Conservation (phyloP, 2,113 vertebrate genomes). For the Equus quagga region DNA sequence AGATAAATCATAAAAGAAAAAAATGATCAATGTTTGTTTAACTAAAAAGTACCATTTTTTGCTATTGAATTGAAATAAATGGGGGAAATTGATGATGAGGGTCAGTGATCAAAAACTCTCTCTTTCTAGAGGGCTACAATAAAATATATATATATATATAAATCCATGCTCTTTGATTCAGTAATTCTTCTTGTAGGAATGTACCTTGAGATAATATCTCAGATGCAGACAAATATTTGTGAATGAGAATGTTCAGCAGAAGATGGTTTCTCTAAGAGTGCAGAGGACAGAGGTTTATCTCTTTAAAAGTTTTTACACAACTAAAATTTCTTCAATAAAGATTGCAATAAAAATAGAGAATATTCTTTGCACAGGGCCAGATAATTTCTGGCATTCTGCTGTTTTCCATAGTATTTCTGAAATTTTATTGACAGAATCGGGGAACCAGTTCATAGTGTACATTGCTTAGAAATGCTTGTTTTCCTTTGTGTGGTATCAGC, state of each 20-base stretch:
- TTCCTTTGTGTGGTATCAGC: background rate
- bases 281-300: background rate
- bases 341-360: background rate
- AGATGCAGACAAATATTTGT: background rate
- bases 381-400: background rate
- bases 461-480: background rate
- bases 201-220: background rate
- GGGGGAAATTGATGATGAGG: background rate
- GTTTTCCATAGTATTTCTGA: background rate
- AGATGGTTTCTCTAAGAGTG: background rate
- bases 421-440: background rate
- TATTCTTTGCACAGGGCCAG: background rate
- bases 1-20: background rate
- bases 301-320: background rate
- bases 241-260: background rate
- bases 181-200: background rate
- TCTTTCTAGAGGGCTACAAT: background rate
- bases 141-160: background rate
- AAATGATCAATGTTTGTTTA: background rate
- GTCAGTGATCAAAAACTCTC: background rate
- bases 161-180: background rate
- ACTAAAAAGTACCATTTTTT: background rate
- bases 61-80: background rate
- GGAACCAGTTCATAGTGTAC: background rate
- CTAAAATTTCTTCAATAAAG: background rate